A percentile compares a stretch with the other conserved stretches of the same genome.
Evolutionary conservation across 2,797 vertebrate species (phyloP).

Genomic region (Enteromius afrohamiltoni): DNA sequence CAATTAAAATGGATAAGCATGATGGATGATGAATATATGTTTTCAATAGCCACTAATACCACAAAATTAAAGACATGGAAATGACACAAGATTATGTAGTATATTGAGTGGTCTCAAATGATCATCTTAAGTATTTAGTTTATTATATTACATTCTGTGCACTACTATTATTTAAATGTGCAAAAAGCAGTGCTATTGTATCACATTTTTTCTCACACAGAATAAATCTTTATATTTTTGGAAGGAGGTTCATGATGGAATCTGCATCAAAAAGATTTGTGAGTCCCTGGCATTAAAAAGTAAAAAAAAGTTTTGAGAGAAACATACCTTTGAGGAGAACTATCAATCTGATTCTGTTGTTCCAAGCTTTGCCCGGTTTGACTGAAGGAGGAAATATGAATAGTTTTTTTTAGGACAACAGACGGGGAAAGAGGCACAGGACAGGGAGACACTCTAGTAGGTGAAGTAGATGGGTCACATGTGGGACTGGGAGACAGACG

Average conservation of each 20-base stretch:
- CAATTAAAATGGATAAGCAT: background rate
- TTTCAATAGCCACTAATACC: background rate
- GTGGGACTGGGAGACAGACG: slow-evolving; percentile 45
- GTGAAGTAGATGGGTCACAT: slow-evolving; percentile 55
- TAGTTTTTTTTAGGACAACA: slow-evolving; percentile 75
- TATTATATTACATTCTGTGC: background rate
- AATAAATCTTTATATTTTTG: background rate
- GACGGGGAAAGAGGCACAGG: slow-evolving; percentile 74
- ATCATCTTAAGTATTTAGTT: background rate
- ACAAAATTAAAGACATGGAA: slow-evolving; percentile 5
- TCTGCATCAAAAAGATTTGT: background rate
- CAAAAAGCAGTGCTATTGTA: background rate
- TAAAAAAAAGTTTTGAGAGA: slow-evolving; percentile 20
- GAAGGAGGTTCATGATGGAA: background rate
- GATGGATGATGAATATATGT: background rate
- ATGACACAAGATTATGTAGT: background rate
- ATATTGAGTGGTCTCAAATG: background rate
- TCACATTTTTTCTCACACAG: background rate
- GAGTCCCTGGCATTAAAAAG: background rate
- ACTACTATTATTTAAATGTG: background rate
- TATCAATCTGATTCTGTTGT: slow-evolving; percentile 47
- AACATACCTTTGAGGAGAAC: slow-evolving; percentile 66
- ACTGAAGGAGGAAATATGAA: slow-evolving; percentile 76
- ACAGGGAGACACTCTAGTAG: slow-evolving; percentile 52
- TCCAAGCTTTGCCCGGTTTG: slow-evolving; percentile 60